Evolutionary conservation across 2,888 invertebrate species (phyloP).

Genomic region (Phasia obesa): DNA sequence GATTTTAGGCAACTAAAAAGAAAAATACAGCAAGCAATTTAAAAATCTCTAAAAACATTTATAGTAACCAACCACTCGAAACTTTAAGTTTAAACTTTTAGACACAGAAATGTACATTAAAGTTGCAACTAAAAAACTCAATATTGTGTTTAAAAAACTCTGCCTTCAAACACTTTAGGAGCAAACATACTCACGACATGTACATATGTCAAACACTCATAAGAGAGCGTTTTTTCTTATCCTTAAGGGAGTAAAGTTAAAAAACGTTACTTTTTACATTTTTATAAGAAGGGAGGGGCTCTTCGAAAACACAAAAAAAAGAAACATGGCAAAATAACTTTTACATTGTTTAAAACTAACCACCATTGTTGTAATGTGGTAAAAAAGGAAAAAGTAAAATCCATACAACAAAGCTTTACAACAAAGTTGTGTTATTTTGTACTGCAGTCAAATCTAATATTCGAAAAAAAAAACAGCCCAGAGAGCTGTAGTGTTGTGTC

Average conservation of each 20-base stretch:
- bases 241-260: slow-evolving; percentile 61
- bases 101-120: background rate
- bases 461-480: slow-evolving; percentile 11
- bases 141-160: slow-evolving; percentile 3
- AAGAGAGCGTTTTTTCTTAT: slow-evolving; percentile 50
- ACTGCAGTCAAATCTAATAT: slow-evolving; percentile 31
- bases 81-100: background rate
- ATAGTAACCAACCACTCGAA: slow-evolving; percentile 9
- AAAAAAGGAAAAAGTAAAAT: slow-evolving; percentile 5
- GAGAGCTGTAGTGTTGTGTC: background rate
- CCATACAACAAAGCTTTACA: slow-evolving; percentile 18
- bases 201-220: slow-evolving; percentile 52
- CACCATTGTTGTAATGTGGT: slow-evolving; percentile 41
- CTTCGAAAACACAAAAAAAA: background rate
- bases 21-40: background rate
- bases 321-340: slow-evolving; percentile 37
- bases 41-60: slow-evolving; percentile 6
- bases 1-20: slow-evolving; percentile 18
- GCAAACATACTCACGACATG: slow-evolving; percentile 42
- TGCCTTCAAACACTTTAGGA: background rate
- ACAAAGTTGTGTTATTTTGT: slow-evolving; percentile 48
- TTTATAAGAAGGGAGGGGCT: slow-evolving; percentile 4
- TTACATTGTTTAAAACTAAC: slow-evolving; percentile 47
- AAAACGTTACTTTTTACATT: slow-evolving; percentile 12
- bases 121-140: background rate